Percentiles rank a stretch among this genome's conserved stretches.
Evolutionary conservation across 2,113 vertebrate species (phyloP).

Genomic region (Prochilodus magdalenae): DNA sequence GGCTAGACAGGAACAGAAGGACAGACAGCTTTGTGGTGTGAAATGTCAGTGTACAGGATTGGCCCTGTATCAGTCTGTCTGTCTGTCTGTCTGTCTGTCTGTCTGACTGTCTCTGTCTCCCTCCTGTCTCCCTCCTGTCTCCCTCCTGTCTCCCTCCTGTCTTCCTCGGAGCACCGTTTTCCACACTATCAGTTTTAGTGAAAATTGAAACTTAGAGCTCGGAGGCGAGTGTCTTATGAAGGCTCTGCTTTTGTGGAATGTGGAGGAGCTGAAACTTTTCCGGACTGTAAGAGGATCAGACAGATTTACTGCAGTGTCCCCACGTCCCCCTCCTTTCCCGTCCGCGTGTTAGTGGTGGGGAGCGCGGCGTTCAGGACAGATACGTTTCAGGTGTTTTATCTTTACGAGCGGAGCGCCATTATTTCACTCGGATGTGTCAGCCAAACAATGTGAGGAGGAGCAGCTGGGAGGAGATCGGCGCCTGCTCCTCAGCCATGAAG

Average conservation of each 20-base stretch:
- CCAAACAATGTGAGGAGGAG: not conserved
- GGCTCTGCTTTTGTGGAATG: conserved; percentile 51
- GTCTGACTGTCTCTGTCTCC: not conserved
- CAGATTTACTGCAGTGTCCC: conserved; percentile 2
- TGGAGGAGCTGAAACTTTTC: conserved; percentile 5
- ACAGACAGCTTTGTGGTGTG: conserved; percentile 49
- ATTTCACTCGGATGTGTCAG: not conserved
- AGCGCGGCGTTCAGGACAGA: conserved; percentile 37
- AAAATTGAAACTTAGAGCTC: not conserved
- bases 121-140: no score
- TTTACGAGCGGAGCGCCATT: conserved; percentile 1
- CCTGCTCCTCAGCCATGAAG: not conserved
- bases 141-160: not conserved
- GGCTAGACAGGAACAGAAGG: conserved; percentile 35
- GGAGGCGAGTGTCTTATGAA: not conserved
- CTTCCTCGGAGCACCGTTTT: not conserved
- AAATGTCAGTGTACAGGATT: not conserved
- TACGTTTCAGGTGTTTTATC: not conserved
- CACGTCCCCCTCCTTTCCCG: conserved; percentile 48
- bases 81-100: conserved; percentile 25
- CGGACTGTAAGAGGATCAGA: conserved; percentile 26
- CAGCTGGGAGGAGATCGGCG: not conserved
- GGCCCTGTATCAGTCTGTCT: not conserved
- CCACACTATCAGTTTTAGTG: not conserved
- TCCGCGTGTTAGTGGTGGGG: conserved; percentile 37